Percentiles rank a stretch among this genome's conserved stretches.
These are phyloP conservation scores for Oceanites oceanicus DNA, from an alignment of 2,113 vertebrate species.

Conservation along the genomic window DNA sequence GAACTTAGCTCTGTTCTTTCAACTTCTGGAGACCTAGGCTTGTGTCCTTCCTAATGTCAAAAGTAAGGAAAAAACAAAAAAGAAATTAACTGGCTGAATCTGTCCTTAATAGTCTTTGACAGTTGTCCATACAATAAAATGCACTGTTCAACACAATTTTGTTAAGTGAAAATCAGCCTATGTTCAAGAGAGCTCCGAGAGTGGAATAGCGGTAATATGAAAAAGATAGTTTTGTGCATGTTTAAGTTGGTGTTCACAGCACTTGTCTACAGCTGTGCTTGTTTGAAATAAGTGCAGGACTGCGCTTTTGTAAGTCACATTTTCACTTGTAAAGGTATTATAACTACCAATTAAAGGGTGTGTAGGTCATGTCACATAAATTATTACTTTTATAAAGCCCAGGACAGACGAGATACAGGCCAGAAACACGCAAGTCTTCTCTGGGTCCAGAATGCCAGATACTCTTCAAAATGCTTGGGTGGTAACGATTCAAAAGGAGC, in stretches of 20 bases:
- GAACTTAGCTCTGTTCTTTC: conserved; percentile 13
- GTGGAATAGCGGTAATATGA: not conserved
- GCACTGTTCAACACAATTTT: not conserved
- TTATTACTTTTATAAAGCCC: not conserved
- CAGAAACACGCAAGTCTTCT: not conserved
- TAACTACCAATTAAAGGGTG: not conserved
- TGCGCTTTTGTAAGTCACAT: not conserved
- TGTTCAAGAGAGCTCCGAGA: not conserved
- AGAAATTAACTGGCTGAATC: not conserved
- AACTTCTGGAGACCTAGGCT: conserved; percentile 30
- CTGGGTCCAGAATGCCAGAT: not conserved
- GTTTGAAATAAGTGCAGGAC: not conserved
- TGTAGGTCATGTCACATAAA: not conserved
- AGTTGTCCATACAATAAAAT: not conserved
- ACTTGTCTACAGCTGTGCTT: not conserved
- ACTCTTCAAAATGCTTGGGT: not conserved
- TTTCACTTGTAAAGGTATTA: not conserved
- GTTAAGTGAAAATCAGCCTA: not conserved
- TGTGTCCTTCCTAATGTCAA: conserved; percentile 4
- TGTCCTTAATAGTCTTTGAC: not conserved
- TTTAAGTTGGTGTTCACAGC: not conserved
- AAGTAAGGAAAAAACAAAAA: not conserved
- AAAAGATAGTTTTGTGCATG: not conserved
- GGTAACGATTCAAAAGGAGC: not conserved
- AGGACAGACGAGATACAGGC: not conserved